These are phyloP conservation scores for Protonemura montana DNA, from an alignment of 2,888 invertebrate genomes.

Conservation along the genomic window DNA sequence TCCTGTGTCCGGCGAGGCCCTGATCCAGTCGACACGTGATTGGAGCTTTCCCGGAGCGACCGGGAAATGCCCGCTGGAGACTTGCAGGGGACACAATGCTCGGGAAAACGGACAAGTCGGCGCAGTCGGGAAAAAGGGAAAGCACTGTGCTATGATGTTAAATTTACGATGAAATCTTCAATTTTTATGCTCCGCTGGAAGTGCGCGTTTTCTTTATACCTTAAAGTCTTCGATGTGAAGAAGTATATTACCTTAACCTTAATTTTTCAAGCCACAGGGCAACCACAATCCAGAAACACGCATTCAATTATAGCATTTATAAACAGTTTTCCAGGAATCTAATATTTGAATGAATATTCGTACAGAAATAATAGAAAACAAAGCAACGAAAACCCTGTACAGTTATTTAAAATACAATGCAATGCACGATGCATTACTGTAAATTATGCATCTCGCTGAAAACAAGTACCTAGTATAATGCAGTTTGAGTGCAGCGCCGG, in stretches of 20 bases:
- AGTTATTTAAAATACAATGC: neutral
- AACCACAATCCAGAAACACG: neutral
- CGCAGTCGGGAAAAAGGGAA: neutral
- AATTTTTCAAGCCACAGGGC: neutral
- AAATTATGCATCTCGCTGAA: neutral
- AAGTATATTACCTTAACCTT: neutral
- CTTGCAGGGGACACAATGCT: neutral
- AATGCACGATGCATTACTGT: neutral
- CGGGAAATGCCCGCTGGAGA: neutral
- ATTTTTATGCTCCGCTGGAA: neutral
- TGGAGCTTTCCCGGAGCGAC: neutral
- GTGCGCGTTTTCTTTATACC: neutral
- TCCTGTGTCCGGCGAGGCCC: neutral
- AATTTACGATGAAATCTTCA: neutral
- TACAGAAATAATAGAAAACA: neutral
- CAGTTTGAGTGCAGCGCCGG: neutral
- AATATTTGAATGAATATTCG: no score
- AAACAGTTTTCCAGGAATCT: no score
- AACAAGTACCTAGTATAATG: constrained; percentile 7
- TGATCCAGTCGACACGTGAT: neutral
- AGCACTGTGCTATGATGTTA: neutral
- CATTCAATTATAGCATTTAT: neutral
- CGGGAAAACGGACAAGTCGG: neutral
- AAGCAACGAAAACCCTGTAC: neutral
- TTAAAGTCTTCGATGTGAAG: neutral